Evolutionary conservation across 2,888 invertebrate genomes (phyloP), one percentile per base, ranked within the genome.

Genomic region (Catocala fraxini): DNA sequence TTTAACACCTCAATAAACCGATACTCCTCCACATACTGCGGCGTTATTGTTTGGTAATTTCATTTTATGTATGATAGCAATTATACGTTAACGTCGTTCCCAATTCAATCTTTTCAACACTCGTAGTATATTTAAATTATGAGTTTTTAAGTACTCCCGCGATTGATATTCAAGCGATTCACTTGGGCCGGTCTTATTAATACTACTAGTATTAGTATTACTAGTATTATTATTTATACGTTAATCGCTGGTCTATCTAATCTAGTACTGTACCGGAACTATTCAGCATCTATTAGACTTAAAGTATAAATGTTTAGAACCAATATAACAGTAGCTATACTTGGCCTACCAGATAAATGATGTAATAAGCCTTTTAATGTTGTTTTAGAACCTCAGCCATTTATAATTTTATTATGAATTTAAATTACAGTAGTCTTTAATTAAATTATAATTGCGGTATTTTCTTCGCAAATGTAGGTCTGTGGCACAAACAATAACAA

Each of bases 381-480:
- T 7, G 35, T 39, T 4, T 39, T 9, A 39, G 7, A 39, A 39
- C 6, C 35, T 9, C 35, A 9, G 35, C 9, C 35, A 1, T 39
- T 39, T 9, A 9, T 9, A 39, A 39, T 39, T 9, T 4, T 39
- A 7, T 39, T 25, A 25, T 25, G 25, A 25, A 46, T 51, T 41
- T 58, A 55, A 41, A 13, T 46, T 46, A 15, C 15, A 9, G 15
- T 15, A 9, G 6, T 39, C 25, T 7, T 39, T 7, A 39, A 7
- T 46, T 46, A 15, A 15, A 46, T 46, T 15, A 46, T 15, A 15
- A 46, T 15, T 46, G 10, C 46, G 15, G 15, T 48, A 48, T 48
- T 43, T 43, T 34, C 11, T 48, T 11, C 53, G 56, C 59, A 66
- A 58, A 80, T 75, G 65, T 70, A 56, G 77, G 75, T 66, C 77